These are phyloP conservation scores for Dicrostonyx torquatus DNA, from an alignment of 2,797 vertebrate species.

Conservation along the genomic window DNA sequence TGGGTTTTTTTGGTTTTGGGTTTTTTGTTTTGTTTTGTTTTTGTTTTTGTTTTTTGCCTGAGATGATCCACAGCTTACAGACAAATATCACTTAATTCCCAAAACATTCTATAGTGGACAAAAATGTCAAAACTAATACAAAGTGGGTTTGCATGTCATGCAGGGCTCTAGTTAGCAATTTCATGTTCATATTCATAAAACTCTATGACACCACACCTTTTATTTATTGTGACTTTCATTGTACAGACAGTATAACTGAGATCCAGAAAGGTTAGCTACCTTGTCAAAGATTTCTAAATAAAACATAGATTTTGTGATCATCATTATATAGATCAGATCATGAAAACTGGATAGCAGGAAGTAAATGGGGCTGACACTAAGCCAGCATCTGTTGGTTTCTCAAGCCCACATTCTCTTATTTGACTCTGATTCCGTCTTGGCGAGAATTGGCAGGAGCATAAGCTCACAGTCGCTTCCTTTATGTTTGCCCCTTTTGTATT, in stretches of 20 bases:
- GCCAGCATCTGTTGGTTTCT: background rate
- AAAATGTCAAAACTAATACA: background rate
- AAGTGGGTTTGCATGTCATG: background rate
- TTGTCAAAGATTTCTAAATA: background rate
- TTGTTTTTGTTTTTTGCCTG: too few species aligned
- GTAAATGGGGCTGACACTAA: background rate
- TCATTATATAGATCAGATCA: slow-evolving; percentile 20
- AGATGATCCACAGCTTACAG: background rate
- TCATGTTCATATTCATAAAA: slow-evolving; percentile 21
- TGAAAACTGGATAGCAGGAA: background rate
- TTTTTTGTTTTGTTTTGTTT: slow-evolving; percentile 8
- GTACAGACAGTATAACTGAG: background rate
- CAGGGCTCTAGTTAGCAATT: background rate
- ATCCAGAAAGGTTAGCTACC: background rate
- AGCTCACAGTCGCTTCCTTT: background rate
- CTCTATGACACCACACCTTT: background rate
- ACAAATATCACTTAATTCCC: background rate
- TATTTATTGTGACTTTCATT: background rate
- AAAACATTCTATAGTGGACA: background rate
- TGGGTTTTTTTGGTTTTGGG: too few species aligned
- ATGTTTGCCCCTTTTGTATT: background rate
- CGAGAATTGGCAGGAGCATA: background rate
- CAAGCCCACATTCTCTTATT: background rate
- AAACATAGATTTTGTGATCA: background rate
- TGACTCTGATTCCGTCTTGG: background rate